Percentiles rank a stretch among this genome's conserved stretches.
phyloP scores from a whole-genome alignment of 2,888 invertebrate species.

The Thelaira solivaga region DNA sequence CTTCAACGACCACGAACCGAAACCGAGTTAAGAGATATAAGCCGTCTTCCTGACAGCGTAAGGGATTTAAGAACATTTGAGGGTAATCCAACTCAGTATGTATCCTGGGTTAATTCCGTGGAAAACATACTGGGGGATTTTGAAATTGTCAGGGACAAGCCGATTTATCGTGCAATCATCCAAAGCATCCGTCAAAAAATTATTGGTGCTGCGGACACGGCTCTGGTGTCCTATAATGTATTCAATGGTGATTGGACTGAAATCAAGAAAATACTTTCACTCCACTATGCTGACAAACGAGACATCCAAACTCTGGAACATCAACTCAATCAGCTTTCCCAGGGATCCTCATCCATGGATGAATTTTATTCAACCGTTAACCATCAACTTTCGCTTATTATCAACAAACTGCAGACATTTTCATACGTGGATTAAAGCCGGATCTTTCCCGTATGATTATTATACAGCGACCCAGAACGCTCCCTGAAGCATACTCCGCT shows the following conservation, averaged over 20 bases:
- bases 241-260: constrained; percentile 49
- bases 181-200: constrained; percentile 47
- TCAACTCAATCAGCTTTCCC: constrained; percentile 35
- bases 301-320: constrained; percentile 60
- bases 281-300: constrained; percentile 63
- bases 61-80: background rate
- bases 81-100: background rate
- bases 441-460: constrained; percentile 50
- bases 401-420: too few relatives aligned
- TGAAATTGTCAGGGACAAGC: constrained; percentile 31
- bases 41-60: background rate
- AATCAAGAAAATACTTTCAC: constrained; percentile 54
- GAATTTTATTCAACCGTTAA: constrained; percentile 56
- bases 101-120: background rate
- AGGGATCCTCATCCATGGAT: constrained; percentile 11
- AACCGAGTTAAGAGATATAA: background rate
- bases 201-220: constrained; percentile 41
- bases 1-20: background rate
- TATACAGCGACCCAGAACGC: constrained; percentile 35
- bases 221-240: constrained; percentile 44
- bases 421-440: constrained; percentile 22
- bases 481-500: constrained; percentile 55
- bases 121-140: background rate
- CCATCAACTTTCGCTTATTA: constrained; percentile 55
- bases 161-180: constrained; percentile 50